phyloP scores from a whole-genome alignment of 2,888 invertebrate genomes.

The Junonia oenone region DNA sequence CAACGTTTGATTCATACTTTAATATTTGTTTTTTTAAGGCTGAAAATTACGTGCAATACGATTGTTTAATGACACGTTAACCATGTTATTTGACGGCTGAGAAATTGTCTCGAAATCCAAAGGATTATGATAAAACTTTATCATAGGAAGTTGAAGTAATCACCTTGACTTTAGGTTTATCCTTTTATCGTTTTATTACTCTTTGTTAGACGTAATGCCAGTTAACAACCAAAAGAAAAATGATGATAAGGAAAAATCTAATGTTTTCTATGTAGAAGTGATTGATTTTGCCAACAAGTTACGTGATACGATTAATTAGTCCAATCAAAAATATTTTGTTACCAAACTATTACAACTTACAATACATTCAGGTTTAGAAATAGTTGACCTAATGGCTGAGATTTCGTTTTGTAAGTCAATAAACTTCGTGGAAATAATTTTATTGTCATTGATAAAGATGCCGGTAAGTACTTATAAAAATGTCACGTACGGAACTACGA shows the following conservation, averaged over 20 bases:
- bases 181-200: background rate
- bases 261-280: too few species aligned
- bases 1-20: too few species aligned
- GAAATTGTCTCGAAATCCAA: background rate
- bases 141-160: background rate
- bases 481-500: constrained; percentile 20
- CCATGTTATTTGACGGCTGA: too few species aligned
- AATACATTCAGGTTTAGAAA: constrained; percentile 3
- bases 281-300: background rate
- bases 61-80: too few species aligned
- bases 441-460: constrained; percentile 6
- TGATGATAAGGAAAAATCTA: too few species aligned
- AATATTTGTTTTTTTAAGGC: too few species aligned
- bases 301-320: background rate
- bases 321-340: background rate
- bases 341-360: background rate
- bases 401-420: constrained; percentile 22
- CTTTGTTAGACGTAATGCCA: too few species aligned
- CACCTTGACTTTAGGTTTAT: background rate
- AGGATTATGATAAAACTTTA: background rate
- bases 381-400: background rate
- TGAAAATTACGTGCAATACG: too few species aligned
- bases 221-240: too few species aligned
- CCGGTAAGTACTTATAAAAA: too few species aligned
- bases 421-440: constrained; percentile 16